Evolutionary conservation across 1,140 invertebrate species (phyloP), one percentile per base, ranked within the genome.

Genomic region (Drosophila ohnishii): DNA sequence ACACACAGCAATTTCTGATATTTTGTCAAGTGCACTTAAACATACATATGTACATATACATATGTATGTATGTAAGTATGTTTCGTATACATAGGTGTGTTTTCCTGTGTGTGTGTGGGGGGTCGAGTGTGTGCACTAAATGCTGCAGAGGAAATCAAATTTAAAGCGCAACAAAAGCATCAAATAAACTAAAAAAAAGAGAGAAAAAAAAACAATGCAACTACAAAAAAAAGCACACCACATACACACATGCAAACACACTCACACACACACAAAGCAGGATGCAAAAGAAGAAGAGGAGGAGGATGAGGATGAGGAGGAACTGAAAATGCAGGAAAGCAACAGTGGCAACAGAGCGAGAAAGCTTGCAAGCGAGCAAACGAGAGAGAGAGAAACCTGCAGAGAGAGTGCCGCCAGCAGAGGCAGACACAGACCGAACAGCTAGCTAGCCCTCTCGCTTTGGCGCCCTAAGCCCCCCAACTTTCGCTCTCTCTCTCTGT

Each of bases 141-240:
- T 76, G 66, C 71, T 73, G 73, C 63, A 84, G 45, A 72, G 78
- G 75, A 85, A 86, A 86, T 83, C 79, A 76, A 82, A 83, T 87
- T 87, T 87, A 86, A 86, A 44, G 58, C 28, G 45, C 67, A 78
- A 77, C 78, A 64, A 78, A 70, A 59, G 55, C 73, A 66, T 64
- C 48, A 78, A 71, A 48, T 64, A 73, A 75, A 71, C 44, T 57
- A 67, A 56, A 40, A 48, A 47, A 47, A 14, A 2, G 5, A 2
- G 19, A 13, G 22, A 11, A 14, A 47, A 48, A 44, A 63, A 62
- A 56, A 50, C 28, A 50, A 30, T n/a, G 62, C 25, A 74, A 35
- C 66, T 42, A 72, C 28, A 63, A 75, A 72, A 61, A 47, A 61
- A 47, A 28, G 28, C 5, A 10, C 35, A 32, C n/a, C 45, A 50